Evolutionary conservation across 2,797 vertebrate species (phyloP).

Genomic region (Tamandua tetradactyla): DNA sequence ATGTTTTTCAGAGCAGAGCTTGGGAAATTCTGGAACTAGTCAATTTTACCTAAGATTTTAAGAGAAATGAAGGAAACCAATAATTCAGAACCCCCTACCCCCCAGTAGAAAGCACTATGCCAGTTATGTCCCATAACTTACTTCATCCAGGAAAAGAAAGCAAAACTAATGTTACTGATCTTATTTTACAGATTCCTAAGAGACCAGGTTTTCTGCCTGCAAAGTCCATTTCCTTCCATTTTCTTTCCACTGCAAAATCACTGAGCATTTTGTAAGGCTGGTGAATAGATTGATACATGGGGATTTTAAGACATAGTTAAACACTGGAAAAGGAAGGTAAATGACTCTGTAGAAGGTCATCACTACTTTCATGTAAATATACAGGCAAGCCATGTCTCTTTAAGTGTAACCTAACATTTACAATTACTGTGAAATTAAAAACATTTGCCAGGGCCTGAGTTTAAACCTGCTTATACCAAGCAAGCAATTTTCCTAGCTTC

Average conservation of each 20-base stretch:
- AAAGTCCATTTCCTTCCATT: conserved; percentile 21
- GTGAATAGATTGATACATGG: background rate
- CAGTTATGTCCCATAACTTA: background rate
- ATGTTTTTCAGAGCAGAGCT: background rate
- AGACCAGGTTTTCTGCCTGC: conserved; percentile 38
- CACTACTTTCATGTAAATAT: conserved; percentile 39
- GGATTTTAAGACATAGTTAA: conserved; percentile 22
- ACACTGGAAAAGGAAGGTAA: background rate
- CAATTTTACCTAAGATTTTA: background rate
- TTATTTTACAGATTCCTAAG: background rate
- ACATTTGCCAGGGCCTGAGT: background rate
- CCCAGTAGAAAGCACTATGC: background rate
- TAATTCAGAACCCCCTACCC: background rate
- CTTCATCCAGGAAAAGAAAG: background rate
- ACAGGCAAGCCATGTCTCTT: background rate
- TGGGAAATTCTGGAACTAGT: background rate
- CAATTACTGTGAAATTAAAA: conserved; percentile 49
- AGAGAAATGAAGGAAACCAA: background rate
- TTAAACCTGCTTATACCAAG: conserved; percentile 53
- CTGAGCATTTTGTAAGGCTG: background rate
- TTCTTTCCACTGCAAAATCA: conserved; percentile 27
- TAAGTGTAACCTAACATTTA: background rate
- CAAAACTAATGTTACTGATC: background rate
- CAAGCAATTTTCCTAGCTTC: conserved; percentile 1
- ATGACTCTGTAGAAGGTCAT: background rate